phyloP scores from a whole-genome alignment of 2,797 vertebrate genomes.

The Oreochromis grahami region DNA sequence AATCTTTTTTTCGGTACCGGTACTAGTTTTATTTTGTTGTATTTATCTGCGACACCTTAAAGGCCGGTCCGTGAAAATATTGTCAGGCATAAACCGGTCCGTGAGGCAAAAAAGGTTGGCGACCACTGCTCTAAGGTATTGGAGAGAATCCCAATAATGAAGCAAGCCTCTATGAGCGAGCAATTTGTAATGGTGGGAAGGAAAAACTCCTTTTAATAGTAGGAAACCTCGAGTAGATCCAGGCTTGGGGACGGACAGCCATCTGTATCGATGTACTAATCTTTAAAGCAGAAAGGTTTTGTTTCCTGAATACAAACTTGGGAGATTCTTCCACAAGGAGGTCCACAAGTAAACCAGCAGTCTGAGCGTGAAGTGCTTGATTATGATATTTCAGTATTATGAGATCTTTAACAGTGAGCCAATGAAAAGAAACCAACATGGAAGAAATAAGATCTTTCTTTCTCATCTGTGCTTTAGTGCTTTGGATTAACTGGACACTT shows the following conservation, averaged over 20 bases:
- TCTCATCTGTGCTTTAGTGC: neutral
- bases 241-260: accelerated
- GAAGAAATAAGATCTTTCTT: neutral
- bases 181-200: neutral
- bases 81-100: too few relatives aligned
- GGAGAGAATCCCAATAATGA: neutral
- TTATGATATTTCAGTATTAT: neutral
- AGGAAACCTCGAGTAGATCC: neutral
- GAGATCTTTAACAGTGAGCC: neutral
- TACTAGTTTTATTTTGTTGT: too few relatives aligned
- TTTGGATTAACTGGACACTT: neutral
- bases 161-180: neutral
- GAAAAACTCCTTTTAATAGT: neutral
- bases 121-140: neutral
- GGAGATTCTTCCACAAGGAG: too few relatives aligned
- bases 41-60: too few relatives aligned
- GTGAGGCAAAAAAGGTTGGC: too few relatives aligned
- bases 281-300: neutral
- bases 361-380: neutral
- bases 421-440: accelerated
- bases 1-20: too few relatives aligned
- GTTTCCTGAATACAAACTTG: neutral
- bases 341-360: too few relatives aligned
- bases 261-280: neutral
- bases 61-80: too few relatives aligned